Conservation (phyloP, 2,113 vertebrate genomes). For the Ellobius talpinus region DNA sequence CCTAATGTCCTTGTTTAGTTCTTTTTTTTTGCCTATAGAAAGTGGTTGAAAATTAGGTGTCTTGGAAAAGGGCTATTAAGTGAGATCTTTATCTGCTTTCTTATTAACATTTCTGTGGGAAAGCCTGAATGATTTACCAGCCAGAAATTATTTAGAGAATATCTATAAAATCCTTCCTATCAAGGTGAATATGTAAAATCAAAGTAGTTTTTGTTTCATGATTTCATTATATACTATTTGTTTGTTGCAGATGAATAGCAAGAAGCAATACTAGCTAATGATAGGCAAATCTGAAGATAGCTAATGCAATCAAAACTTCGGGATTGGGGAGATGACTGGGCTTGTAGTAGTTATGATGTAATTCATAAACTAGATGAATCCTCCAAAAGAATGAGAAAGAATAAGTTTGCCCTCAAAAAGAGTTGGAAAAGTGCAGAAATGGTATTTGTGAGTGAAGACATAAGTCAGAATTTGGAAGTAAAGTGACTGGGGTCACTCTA, state of each 20-base stretch:
- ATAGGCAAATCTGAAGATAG: background rate
- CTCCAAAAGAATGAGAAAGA: background rate
- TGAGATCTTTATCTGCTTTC: background rate
- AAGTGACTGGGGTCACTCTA: background rate
- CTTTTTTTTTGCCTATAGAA: conserved; percentile 5
- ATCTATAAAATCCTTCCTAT: background rate
- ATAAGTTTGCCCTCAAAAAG: background rate
- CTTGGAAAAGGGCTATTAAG: background rate
- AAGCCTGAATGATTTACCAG: background rate
- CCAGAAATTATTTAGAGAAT: background rate
- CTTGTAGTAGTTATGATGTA: background rate
- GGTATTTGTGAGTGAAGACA: background rate
- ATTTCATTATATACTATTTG: background rate
- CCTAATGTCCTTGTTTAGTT: background rate
- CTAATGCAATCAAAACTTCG: background rate
- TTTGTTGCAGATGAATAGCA: background rate
- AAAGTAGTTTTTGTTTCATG: background rate
- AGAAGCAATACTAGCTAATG: background rate
- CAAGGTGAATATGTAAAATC: background rate
- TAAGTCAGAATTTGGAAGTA: background rate
- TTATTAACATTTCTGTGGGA: background rate
- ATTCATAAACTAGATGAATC: background rate
- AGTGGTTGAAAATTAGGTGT: background rate
- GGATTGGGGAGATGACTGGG: background rate
- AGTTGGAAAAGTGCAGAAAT: background rate